phyloP scores from a whole-genome alignment of 2,113 vertebrate species.

The Taxidea taxus region DNA sequence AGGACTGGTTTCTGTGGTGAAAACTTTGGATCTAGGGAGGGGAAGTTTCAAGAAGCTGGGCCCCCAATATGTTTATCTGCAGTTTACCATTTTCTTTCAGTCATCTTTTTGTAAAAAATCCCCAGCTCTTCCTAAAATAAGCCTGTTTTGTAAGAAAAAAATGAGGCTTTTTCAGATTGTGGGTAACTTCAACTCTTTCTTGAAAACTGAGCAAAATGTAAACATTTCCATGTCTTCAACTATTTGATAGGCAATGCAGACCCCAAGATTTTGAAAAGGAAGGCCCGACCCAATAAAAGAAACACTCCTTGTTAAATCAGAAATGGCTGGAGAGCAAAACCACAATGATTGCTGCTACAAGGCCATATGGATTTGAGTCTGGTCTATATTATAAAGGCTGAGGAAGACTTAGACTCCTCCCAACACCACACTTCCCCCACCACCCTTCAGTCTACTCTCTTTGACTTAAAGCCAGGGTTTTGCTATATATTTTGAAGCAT shows the following conservation, averaged over 20 bases:
- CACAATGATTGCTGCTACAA: neutral
- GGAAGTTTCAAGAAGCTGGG: neutral
- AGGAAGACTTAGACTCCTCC: neutral
- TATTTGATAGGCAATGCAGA: neutral
- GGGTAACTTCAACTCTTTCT: neutral
- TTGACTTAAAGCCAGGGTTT: conserved; percentile 50
- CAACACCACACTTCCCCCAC: neutral
- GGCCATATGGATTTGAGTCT: neutral
- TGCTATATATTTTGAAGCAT: neutral
- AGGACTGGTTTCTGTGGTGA: neutral
- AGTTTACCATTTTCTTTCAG: neutral
- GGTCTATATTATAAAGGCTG: conserved; percentile 25
- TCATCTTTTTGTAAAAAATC: neutral
- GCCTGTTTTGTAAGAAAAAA: neutral
- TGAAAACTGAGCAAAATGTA: conserved; percentile 16
- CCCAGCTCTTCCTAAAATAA: neutral
- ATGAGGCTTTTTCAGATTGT: neutral
- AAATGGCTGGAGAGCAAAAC: neutral
- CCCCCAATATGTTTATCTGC: neutral
- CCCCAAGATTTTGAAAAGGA: neutral
- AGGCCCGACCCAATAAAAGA: neutral
- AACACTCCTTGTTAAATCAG: neutral
- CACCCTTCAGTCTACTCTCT: neutral
- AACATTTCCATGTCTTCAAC: neutral
- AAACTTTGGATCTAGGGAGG: neutral